phyloP scores from a whole-genome alignment of 1,140 invertebrate species.

The Hypothenemus hampei region DNA sequence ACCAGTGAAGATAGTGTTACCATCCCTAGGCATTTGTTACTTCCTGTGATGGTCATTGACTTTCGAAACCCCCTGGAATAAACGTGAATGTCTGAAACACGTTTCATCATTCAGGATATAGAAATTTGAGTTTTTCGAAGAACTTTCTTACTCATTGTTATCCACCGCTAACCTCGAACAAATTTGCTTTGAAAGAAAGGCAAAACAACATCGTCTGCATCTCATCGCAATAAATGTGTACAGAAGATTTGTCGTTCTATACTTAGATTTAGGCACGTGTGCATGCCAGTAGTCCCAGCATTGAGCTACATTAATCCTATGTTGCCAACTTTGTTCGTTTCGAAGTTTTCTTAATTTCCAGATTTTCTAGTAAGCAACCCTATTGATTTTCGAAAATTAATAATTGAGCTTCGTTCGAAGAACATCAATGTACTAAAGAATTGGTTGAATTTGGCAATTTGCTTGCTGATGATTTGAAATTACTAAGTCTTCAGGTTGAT shows the following conservation, averaged over 20 bases:
- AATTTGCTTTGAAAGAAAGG: conserved; percentile 7
- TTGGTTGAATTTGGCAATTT: too few relatives aligned
- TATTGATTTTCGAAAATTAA: too few relatives aligned
- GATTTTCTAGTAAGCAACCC: too few relatives aligned
- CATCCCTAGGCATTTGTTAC: conserved; percentile 16
- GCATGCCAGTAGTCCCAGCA: conserved; percentile 16
- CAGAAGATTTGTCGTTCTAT: conserved; percentile 13
- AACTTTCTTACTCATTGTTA: too few relatives aligned
- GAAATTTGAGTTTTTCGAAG: too few relatives aligned
- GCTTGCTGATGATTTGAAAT: too few relatives aligned
- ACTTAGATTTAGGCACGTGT: conserved; percentile 27
- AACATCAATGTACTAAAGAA: too few relatives aligned
- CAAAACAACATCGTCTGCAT: conserved; percentile 15
- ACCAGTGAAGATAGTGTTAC: conserved; percentile 21
- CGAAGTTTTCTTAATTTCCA: too few relatives aligned
- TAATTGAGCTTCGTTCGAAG: too few relatives aligned
- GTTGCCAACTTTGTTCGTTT: conserved; percentile 9
- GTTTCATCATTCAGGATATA: too few relatives aligned
- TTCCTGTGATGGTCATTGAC: conserved; percentile 20
- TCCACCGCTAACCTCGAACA: too few relatives aligned
- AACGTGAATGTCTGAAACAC: not conserved
- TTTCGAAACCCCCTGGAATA: not conserved
- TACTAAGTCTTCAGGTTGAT: too few relatives aligned
- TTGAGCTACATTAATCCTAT: conserved; percentile 8
- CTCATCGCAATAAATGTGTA: conserved; percentile 20